Conservation (phyloP, 2,797 vertebrate genomes). For the Moxostoma hubbsi region DNA sequence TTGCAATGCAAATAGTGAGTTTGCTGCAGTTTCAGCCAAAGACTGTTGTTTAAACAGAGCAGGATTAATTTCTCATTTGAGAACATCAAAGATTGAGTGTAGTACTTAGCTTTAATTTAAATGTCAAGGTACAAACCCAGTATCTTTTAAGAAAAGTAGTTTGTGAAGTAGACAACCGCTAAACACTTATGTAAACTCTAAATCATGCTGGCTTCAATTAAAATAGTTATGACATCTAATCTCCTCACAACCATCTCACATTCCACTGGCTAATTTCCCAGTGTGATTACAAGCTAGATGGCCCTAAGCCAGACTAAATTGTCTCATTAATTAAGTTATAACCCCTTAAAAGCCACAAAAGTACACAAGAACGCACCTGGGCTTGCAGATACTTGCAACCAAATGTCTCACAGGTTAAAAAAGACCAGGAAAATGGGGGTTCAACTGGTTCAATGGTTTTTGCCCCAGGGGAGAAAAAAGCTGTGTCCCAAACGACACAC, state of each 20-base stretch:
- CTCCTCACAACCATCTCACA: neutral
- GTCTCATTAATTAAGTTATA: neutral
- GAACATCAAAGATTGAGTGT: constrained; percentile 6
- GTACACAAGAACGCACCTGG: constrained; percentile 32
- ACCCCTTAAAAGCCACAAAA: constrained; percentile 38
- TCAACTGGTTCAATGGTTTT: neutral
- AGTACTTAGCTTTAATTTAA: neutral
- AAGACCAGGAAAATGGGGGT: constrained; percentile 19
- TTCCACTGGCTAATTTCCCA: constrained; percentile 1
- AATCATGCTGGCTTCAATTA: constrained; percentile 17
- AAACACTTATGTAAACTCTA: neutral
- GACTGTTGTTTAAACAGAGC: constrained; percentile 1
- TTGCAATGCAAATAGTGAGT: constrained; percentile 20
- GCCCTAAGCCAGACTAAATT: constrained; percentile 3
- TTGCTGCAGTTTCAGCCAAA: constrained; percentile 12
- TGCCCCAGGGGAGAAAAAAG: neutral
- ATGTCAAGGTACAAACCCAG: neutral
- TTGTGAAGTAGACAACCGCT: neutral
- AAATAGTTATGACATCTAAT: constrained; percentile 20
- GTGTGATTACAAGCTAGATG: constrained; percentile 15
- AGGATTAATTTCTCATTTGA: neutral
- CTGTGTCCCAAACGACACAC: too few relatives aligned
- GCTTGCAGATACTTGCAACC: constrained; percentile 33
- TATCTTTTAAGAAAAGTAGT: neutral
- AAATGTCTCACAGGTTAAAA: neutral